Base-by-base conservation (phyloP, 2,888 invertebrate species). In the Hydriomena furcata region DNA sequence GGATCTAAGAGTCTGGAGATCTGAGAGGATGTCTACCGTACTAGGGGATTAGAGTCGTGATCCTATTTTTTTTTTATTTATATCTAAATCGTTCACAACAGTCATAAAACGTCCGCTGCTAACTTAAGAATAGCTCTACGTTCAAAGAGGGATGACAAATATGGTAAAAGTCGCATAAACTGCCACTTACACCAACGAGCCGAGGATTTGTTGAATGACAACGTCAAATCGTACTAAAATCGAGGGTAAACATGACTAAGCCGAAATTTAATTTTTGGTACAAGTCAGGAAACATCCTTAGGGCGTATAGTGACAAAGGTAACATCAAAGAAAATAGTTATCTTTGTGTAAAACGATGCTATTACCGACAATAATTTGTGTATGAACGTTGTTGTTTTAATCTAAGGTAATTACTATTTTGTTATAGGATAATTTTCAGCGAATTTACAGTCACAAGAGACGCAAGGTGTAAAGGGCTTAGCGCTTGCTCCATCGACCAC, bases 301-400 rank as follows among this genome's bases (percentile, higher is more conserved):
- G 40, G 38, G 24, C 27, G 20, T 28, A 46, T 46, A 35, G 46
- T 52, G 42, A 47, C 42, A 35, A 40, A 38, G 52, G 25, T 38
- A 13, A 47, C 46, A 34, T 52, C 32, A 47, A 44, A 43, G 43
- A 43, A 48, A 35, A 35, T 38, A 38, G 42, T 35, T 38, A 32
- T 38, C 38, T 43, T 34, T 47, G 43, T 34, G 34, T 41, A 36
- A 37, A 24, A 37, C 30, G 28, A 37, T 20, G 34, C 25, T 42
- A 6, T 36, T 27, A 28, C n/a, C 7, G 12, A 36, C 13, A 11
- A 11, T 34, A 10, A 7, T 23, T 12, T 31, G 35, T 7, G 10
- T 20, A 34, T 2, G 20, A 3, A 1, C 4, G 20, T 21, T 23
- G 7, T 11, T 35, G 7, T 11, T 35, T 11, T 13, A 3, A 13